A percentile compares a stretch with the other conserved stretches of the same genome.
Evolutionary conservation across 1,140 invertebrate genomes (phyloP).

Genomic region (Muscidifurax raptorellus): DNA sequence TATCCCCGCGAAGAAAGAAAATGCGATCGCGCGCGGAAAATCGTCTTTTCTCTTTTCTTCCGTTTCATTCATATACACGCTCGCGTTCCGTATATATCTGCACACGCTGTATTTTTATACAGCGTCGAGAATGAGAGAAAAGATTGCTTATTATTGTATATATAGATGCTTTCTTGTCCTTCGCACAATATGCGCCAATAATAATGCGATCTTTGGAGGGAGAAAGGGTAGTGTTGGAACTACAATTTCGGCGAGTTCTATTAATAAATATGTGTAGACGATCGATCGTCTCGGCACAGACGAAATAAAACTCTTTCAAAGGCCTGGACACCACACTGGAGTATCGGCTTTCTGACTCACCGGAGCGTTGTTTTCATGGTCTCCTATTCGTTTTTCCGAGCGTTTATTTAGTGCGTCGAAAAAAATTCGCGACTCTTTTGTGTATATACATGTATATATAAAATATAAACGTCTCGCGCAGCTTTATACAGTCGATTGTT

Average conservation of each 20-base stretch:
- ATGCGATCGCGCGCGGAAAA: slow-evolving; percentile 10
- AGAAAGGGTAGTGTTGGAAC: background rate
- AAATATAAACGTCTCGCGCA: too few species aligned
- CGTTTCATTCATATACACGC: background rate
- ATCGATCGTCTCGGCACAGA: background rate
- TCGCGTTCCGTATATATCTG: too few species aligned
- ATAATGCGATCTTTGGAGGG: too few species aligned
- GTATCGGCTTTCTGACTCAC: slow-evolving; percentile 36
- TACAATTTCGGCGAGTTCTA: background rate
- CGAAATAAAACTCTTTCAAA: background rate
- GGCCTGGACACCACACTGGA: background rate
- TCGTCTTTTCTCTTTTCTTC: slow-evolving; percentile 26
- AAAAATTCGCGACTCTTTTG: background rate
- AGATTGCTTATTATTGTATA: too few species aligned
- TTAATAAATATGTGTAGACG: background rate
- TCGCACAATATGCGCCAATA: too few species aligned
- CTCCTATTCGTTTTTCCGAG: background rate
- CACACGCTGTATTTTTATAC: too few species aligned
- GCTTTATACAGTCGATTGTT: too few species aligned
- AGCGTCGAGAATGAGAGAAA: too few species aligned
- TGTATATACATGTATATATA: background rate
- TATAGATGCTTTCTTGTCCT: too few species aligned
- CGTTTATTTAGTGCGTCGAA: background rate
- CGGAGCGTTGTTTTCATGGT: background rate
- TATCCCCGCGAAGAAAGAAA: background rate